Conservation (phyloP, 2,888 invertebrate genomes). For the Eilema griseolum region DNA sequence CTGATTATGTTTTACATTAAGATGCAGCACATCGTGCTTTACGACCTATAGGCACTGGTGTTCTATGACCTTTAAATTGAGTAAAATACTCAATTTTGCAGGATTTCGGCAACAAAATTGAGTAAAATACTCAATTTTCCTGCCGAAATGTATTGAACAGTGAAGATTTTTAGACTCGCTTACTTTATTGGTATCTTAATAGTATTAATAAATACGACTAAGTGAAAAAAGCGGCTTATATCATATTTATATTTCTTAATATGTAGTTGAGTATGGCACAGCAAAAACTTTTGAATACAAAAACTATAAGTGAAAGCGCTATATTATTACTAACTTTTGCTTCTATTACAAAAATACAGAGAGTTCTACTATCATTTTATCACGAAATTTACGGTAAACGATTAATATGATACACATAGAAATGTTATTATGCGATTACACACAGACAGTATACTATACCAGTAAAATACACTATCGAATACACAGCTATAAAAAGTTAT, state of each 20-base stretch:
- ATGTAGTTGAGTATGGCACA: constrained; percentile 13
- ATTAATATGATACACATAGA: constrained; percentile 1
- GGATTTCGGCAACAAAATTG: too few relatives aligned
- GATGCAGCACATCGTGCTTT: neutral
- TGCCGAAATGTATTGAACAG: neutral
- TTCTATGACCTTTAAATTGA: neutral
- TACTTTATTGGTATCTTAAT: neutral
- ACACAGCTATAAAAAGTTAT: constrained; percentile 35
- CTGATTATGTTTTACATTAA: neutral
- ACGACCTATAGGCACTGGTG: neutral
- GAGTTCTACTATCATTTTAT: neutral
- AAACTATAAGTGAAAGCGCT: neutral
- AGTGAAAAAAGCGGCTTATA: neutral
- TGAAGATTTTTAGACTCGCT: neutral
- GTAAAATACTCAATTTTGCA: too few relatives aligned
- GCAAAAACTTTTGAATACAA: neutral
- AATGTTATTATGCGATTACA: constrained; percentile 12
- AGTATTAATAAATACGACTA: neutral
- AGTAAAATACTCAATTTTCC: too few relatives aligned
- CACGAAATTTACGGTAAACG: neutral
- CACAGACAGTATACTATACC: constrained; percentile 2
- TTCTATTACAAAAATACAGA: neutral
- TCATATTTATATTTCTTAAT: neutral
- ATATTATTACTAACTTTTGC: neutral
- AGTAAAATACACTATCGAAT: constrained; percentile 30